Base-by-base conservation (phyloP, 2,113 vertebrate genomes). In the Theropithecus gelada region DNA sequence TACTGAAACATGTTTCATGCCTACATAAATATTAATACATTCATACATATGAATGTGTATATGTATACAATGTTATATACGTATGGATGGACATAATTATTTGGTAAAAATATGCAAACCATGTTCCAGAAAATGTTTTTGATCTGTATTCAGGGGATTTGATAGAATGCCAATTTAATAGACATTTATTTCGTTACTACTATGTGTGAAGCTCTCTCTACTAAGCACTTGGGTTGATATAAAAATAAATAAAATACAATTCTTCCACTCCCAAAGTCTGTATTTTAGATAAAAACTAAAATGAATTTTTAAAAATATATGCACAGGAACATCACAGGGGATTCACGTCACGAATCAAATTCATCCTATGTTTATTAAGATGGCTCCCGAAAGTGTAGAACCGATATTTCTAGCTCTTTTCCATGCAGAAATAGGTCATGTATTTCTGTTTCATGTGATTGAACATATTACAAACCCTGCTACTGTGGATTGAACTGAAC, bases 211-310 rank as follows among this genome's bases (percentile, higher is more conserved):
- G 4, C 14, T 88, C 16, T 87, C 25, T 81, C 52, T 75, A 76
- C 5, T 64, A 90, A 40, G 11, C 7, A 70, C 6, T 84, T 93
- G 38, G 9, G 3, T 10, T 94, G 18, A 61, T 23, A 75, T 30
- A 80, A 86, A 95, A 94, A 85, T 61, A 83, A 76, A 45, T 72
- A 87, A 43, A 93, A 86, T 20, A 80, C 8, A 80, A 70, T 80
- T 43, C 25, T 45, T 88, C 3, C 14, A 84, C 8, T 88, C 57
- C 14, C 10, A 70, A 83, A 80, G 4, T 78, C 76, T n/a, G 6
- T 45, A 61, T 59, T 78, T 93, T 79, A 92, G 20, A 78, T 78
- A 4, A n/a, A 72, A 95, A 73, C 25, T 4, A 22, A 40, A 91
- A 40, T 23, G 12, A 30, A 90, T 87, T 97, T 20, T 75, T 75